Conservation (phyloP, 1,140 invertebrate species). For the Drosophila mauritiana region DNA sequence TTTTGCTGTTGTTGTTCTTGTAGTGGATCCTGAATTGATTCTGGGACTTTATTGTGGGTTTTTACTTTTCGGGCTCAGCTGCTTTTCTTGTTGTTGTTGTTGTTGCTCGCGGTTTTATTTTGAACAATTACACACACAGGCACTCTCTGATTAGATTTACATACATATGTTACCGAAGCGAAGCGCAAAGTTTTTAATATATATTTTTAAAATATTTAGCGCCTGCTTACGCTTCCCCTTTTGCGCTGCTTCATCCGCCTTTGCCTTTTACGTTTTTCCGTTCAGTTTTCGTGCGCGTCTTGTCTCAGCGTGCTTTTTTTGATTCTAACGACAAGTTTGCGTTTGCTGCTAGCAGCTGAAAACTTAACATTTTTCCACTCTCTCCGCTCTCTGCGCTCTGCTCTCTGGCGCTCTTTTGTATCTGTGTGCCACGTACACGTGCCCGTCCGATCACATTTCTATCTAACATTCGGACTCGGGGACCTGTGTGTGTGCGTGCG, state of each 20-base stretch:
- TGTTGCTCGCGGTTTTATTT: constrained; percentile 19
- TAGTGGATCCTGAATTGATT: constrained; percentile 34
- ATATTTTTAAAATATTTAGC: constrained; percentile 9
- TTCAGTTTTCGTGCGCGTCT: constrained; percentile 48
- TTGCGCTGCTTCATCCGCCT: constrained; percentile 24
- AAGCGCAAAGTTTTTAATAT: constrained; percentile 1
- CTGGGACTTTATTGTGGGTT: constrained; percentile 15
- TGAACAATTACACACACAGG: constrained; percentile 18
- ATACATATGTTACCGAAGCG: neutral
- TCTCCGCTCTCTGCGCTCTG: constrained; percentile 22
- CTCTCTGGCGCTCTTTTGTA: constrained; percentile 12
- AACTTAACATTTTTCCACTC: neutral
- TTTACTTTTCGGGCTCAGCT: constrained; percentile 9
- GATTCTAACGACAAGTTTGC: constrained; percentile 36
- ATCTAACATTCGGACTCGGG: constrained; percentile 9
- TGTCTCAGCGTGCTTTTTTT: constrained; percentile 63
- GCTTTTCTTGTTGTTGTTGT: constrained; percentile 27
- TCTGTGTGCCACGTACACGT: constrained; percentile 68
- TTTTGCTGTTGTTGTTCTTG: constrained; percentile 33
- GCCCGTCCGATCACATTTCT: constrained; percentile 59
- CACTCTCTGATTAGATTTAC: constrained; percentile 21
- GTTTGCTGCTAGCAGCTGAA: constrained; percentile 29
- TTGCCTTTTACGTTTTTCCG: constrained; percentile 43
- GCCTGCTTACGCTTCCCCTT: constrained; percentile 15
- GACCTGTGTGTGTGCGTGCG: constrained; percentile 8